phyloP scores from a whole-genome alignment of 2,113 vertebrate genomes.

The Xyliphius kryptos region DNA sequence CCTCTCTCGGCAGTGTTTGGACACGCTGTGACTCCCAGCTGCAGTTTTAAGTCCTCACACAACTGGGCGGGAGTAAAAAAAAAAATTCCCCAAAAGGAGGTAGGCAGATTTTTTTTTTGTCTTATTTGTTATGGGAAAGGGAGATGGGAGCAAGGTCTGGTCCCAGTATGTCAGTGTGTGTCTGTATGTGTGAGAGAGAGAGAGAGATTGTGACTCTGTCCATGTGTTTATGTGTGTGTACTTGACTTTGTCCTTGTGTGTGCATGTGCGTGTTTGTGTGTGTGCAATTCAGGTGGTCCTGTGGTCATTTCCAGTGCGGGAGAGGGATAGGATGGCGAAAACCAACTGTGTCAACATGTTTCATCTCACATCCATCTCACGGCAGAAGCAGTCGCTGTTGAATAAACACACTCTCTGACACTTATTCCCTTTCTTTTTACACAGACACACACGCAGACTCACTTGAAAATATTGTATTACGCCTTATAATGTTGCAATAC shows the following conservation, averaged over 20 bases:
- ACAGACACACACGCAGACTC: slow-evolving; percentile 15
- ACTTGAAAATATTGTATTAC: slow-evolving; percentile 21
- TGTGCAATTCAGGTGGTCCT: slow-evolving; percentile 58
- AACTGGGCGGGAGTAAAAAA: slow-evolving; percentile 61
- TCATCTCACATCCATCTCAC: slow-evolving; percentile 46
- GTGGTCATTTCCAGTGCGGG: slow-evolving; percentile 45
- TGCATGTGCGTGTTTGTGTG: slow-evolving; percentile 25
- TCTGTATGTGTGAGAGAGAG: slow-evolving; percentile 22
- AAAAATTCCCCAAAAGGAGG: slow-evolving; percentile 63
- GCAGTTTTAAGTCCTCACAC: slow-evolving; percentile 57
- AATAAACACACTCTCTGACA: slow-evolving; percentile 44
- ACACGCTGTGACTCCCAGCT: slow-evolving; percentile 56
- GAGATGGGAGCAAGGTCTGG: slow-evolving; percentile 52
- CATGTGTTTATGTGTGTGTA: slow-evolving; percentile 29
- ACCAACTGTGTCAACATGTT: slow-evolving; percentile 54
- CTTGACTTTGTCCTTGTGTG: slow-evolving; percentile 31
- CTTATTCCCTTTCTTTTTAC: too few species aligned
- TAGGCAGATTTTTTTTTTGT: slow-evolving; percentile 62
- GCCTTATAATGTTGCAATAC: slow-evolving; percentile 24
- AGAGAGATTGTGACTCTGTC: slow-evolving; percentile 8
- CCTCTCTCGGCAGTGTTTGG: slow-evolving; percentile 33
- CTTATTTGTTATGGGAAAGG: slow-evolving; percentile 71
- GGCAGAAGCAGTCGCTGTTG: slow-evolving; percentile 46
- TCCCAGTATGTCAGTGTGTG: not conserved
- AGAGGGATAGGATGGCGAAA: slow-evolving; percentile 45